A percentile compares a stretch with the other conserved stretches of the same genome.
These are phyloP conservation scores for Egretta garzetta DNA, from an alignment of 2,113 vertebrate genomes.

Conservation along the genomic window DNA sequence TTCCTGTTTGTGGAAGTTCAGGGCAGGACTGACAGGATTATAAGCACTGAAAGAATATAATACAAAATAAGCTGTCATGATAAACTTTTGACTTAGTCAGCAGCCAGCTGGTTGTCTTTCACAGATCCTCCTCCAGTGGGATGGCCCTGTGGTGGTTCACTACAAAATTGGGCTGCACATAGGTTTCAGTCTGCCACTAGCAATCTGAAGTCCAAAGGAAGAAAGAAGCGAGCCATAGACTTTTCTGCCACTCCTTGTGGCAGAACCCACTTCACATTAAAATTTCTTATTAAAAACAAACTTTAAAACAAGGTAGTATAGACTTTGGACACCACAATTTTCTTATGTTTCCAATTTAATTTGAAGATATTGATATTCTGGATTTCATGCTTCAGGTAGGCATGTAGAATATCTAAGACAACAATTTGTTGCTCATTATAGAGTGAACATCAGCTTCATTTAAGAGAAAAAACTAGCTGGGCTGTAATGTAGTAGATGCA, in stretches of 20 bases:
- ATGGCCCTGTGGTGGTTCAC: background rate
- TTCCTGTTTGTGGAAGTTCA: background rate
- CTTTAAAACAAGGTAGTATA: background rate
- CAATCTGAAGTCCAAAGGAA: background rate
- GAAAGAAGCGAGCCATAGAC: background rate
- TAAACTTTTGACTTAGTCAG: background rate
- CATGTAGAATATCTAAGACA: background rate
- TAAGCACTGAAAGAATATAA: background rate
- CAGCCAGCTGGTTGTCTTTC: background rate
- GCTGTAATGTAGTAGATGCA: background rate
- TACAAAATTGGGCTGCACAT: background rate
- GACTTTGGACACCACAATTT: background rate
- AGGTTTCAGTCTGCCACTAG: background rate
- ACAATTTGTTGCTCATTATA: fast-evolving
- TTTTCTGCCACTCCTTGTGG: background rate
- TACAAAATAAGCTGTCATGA: background rate
- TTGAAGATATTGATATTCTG: background rate
- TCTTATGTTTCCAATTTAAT: background rate
- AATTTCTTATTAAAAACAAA: background rate
- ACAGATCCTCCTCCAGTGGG: background rate
- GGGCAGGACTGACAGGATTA: background rate
- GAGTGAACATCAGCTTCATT: background rate
- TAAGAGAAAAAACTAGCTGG: background rate
- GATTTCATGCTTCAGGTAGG: background rate
- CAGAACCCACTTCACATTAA: background rate